These are phyloP conservation scores for Pseudeuparius sepicola DNA, from an alignment of 2,888 invertebrate genomes.

Conservation along the genomic window DNA sequence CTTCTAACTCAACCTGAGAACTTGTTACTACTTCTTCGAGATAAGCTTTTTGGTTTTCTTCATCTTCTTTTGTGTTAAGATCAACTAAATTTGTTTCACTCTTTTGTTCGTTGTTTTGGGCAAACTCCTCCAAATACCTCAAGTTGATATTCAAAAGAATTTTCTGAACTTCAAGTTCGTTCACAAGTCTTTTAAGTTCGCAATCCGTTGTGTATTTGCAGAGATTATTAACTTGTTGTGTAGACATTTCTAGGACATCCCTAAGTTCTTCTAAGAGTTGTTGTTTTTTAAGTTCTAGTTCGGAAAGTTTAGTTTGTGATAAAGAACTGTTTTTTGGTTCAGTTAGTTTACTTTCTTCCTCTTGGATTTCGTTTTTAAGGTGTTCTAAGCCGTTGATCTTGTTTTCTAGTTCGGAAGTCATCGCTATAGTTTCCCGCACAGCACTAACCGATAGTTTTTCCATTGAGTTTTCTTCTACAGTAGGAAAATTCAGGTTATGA, in stretches of 20 bases:
- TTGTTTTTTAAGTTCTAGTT: constrained; percentile 22
- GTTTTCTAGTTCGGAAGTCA: constrained; percentile 14
- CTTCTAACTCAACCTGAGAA: too few relatives aligned
- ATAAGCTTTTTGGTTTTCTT: too few relatives aligned
- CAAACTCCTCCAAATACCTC: too few relatives aligned
- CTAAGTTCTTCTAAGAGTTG: constrained; percentile 21
- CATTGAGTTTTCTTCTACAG: too few relatives aligned
- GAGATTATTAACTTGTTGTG: constrained; percentile 21
- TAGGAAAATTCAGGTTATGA: too few relatives aligned
- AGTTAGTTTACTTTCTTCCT: constrained; percentile 11
- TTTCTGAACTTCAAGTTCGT: constrained; percentile 26
- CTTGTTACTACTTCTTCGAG: too few relatives aligned
- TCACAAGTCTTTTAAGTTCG: constrained; percentile 22
- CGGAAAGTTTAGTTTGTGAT: constrained; percentile 21
- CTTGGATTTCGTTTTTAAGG: constrained; percentile 12
- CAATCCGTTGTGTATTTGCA: constrained; percentile 20
- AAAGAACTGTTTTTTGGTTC: too few relatives aligned
- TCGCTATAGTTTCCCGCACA: too few relatives aligned
- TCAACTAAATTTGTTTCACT: too few relatives aligned
- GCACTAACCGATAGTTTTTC: too few relatives aligned
- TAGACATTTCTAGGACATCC: constrained; percentile 19
- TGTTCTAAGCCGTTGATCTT: constrained; percentile 15
- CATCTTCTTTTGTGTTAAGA: too few relatives aligned
- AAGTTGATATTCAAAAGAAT: constrained; percentile 23
- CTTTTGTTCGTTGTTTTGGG: too few relatives aligned